phyloP scores from a whole-genome alignment of 2,797 vertebrate genomes.

The Salmo trutta region DNA sequence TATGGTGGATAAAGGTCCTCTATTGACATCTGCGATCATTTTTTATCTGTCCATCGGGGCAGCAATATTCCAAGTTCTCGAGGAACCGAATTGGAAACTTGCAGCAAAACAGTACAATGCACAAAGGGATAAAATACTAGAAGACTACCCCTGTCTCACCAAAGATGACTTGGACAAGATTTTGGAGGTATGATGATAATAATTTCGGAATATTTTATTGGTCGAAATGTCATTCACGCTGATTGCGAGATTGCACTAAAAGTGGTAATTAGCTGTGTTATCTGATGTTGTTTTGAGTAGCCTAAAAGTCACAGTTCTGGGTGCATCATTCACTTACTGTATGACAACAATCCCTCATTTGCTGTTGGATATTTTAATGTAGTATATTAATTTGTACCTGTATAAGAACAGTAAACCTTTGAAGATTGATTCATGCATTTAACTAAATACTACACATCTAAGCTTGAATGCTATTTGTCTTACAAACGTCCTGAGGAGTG shows the following conservation, averaged over 20 bases:
- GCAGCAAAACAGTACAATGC: constrained; percentile 77
- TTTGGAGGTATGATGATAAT: constrained; percentile 82
- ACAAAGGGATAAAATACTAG: constrained; percentile 82
- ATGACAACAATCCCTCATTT: neutral
- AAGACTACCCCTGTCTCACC: constrained; percentile 87
- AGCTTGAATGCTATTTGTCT: neutral
- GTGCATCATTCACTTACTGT: neutral
- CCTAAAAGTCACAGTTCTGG: neutral
- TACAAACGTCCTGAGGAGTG: neutral
- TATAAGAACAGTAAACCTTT: neutral
- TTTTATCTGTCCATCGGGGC: constrained; percentile 99
- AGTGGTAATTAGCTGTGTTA: neutral
- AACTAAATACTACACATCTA: neutral
- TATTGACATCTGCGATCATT: constrained; percentile 95
- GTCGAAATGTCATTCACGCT: neutral
- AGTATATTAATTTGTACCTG: neutral
- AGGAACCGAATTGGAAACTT: constrained; percentile 90
- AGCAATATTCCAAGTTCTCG: constrained; percentile 97
- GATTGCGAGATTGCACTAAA: neutral
- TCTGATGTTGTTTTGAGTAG: neutral
- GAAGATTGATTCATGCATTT: neutral
- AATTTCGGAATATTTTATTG: neutral
- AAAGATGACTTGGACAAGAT: constrained; percentile 86
- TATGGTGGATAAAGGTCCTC: constrained; percentile 96
- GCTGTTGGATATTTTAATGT: neutral